These are phyloP conservation scores for Acanthurus tractus DNA, from an alignment of 2,797 vertebrate genomes.

Conservation along the genomic window DNA sequence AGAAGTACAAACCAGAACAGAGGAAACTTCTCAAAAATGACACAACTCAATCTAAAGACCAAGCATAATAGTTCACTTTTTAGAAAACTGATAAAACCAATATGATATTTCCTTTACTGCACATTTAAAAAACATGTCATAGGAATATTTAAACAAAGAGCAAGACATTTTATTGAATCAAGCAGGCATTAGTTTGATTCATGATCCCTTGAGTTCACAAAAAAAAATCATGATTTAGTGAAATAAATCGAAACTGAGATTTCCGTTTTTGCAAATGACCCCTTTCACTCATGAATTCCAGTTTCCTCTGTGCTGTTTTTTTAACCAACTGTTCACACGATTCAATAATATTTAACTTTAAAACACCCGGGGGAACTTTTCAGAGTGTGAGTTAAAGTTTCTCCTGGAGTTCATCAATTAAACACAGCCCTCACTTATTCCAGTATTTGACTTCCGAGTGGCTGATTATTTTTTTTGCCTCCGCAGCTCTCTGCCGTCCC, in stretches of 20 bases:
- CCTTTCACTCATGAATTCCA: slow-evolving; percentile 23
- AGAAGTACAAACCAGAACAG: slow-evolving; percentile 59
- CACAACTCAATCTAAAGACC: slow-evolving; percentile 15
- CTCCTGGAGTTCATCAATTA: slow-evolving; percentile 62
- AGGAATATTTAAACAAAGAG: too few species aligned
- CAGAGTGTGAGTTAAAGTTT: slow-evolving; percentile 55
- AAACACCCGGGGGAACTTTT: slow-evolving; percentile 60
- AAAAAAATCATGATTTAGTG: not conserved
- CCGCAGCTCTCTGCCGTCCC: slow-evolving; percentile 83
- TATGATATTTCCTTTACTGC: not conserved
- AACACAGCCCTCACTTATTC: slow-evolving; percentile 52
- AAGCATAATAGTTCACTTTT: not conserved
- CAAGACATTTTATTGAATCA: not conserved
- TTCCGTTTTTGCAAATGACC: not conserved
- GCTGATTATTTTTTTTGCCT: slow-evolving; percentile 50
- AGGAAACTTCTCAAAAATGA: slow-evolving; percentile 51
- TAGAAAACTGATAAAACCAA: not conserved
- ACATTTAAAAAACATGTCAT: not conserved
- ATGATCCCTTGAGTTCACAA: not conserved
- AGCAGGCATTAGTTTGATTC: not conserved
- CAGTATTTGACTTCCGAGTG: slow-evolving; percentile 39
- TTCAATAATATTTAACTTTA: slow-evolving; percentile 61
- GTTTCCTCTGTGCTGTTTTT: slow-evolving; percentile 77
- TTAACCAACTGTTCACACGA: slow-evolving; percentile 54
- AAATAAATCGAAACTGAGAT: too few species aligned